phyloP scores from a whole-genome alignment of 2,113 vertebrate species.

The Labeo rohita region DNA sequence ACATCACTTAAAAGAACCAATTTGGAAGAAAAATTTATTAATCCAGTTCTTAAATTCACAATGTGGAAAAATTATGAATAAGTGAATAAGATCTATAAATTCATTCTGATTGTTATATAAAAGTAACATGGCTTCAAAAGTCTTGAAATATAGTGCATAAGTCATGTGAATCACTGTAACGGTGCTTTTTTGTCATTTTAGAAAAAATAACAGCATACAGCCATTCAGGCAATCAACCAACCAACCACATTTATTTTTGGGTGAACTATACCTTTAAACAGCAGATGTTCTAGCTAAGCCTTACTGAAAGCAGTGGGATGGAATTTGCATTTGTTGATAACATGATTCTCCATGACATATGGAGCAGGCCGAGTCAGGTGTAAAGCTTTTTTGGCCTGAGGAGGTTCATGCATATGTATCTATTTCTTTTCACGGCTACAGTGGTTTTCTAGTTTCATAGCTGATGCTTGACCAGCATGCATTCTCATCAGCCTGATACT shows the following conservation, averaged over 20 bases:
- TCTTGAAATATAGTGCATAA: background rate
- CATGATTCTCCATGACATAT: conserved; percentile 40
- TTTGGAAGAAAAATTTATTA: too few relatives aligned
- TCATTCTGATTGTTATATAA: background rate
- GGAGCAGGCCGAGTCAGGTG: conserved; percentile 36
- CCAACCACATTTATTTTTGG: background rate
- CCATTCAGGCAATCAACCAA: background rate
- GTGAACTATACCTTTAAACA: conserved; percentile 12
- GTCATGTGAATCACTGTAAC: background rate
- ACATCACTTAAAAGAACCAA: too few relatives aligned
- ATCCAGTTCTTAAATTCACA: too few relatives aligned
- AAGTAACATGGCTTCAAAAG: background rate
- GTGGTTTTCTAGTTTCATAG: conserved; percentile 11
- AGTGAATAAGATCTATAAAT: background rate
- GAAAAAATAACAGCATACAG: background rate
- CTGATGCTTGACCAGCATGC: conserved; percentile 66
- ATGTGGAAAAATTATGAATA: background rate
- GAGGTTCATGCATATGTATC: conserved; percentile 31
- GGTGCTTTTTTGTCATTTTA: background rate
- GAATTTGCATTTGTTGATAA: conserved; percentile 37
- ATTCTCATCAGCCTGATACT: conserved; percentile 60
- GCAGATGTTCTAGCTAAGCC: conserved; percentile 17
- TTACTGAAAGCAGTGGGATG: conserved; percentile 38
- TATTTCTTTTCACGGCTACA: background rate
- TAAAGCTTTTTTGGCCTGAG: conserved; percentile 1